Base-by-base conservation (phyloP, 2,888 invertebrate species). In the Ctenicera cuprea region DNA sequence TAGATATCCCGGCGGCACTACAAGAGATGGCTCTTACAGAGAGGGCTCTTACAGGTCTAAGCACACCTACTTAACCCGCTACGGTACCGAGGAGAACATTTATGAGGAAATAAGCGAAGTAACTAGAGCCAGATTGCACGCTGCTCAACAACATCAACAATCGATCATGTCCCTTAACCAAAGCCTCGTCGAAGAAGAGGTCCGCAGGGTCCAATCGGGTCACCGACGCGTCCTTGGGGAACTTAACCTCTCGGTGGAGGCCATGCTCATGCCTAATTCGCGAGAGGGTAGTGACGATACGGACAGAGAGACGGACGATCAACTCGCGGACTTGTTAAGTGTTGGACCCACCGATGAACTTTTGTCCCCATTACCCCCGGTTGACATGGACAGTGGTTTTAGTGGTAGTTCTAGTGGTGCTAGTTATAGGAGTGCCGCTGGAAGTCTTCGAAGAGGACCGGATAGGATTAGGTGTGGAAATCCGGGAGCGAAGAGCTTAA, bases 211-310 rank as follows among this genome's bases (percentile, higher is more conserved):
- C 62, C 95, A 95, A 86, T 93, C 92, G 77, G 91, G 94, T 70
- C 96, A 96, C 87, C 92, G 93, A 81, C 90, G 94, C 83, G 94
- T 95, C 79, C 90, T 96, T 77, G 95, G 95, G 52, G 95, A 96
- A 86, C 88, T 96, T 73, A 96, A 96, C 89, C 90, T 96, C 74
- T 94, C 95, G 80, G 94, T 87, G 52, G 96, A 96, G 88, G 95
- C 95, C 54, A 95, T 96, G 95, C 87, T 96, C 78, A 96, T 96
- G 96, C 96, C 95, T 16, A 88, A 88, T 80, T 88, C 89, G 22
- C 87, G 89, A 12, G 87, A 88, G 73, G 86, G 87, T 54, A 90
- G 90, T 87, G 91, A 90, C 78, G 91, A 89, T 79, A 91, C 91
- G 62, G 92, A 91, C 85, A 76, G 83, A n/a, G 90, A 91, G 82